These are phyloP conservation scores for Microchirus variegatus DNA, from an alignment of 2,797 vertebrate species.

Conservation along the genomic window DNA sequence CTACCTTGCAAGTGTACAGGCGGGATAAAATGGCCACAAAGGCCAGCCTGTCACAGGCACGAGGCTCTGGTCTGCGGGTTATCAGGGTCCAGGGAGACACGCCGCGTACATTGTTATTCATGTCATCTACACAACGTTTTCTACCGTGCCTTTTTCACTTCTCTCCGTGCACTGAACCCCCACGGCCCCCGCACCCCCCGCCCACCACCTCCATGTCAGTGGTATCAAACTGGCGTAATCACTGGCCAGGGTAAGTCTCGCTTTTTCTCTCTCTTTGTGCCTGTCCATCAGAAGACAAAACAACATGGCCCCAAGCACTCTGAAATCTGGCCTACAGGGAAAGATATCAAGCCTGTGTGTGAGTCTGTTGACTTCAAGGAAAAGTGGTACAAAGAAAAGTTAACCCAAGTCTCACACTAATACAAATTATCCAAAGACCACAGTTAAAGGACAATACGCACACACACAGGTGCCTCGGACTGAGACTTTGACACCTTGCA, in stretches of 20 bases:
- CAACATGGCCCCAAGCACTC: conserved; percentile 74
- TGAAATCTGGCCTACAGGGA: conserved; percentile 72
- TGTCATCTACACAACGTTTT: conserved; percentile 87
- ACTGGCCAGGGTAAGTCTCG: conserved; percentile 64
- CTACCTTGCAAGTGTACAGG: conserved; percentile 98
- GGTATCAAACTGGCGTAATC: conserved; percentile 71
- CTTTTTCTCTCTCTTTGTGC: conserved; percentile 52
- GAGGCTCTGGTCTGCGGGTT: conserved; percentile 88
- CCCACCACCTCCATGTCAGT: conserved; percentile 45
- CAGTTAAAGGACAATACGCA: conserved; percentile 24
- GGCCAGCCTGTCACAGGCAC: conserved; percentile 90
- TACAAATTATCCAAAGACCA: conserved; percentile 49
- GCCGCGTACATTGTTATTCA: conserved; percentile 93
- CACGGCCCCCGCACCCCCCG: conserved; percentile 16
- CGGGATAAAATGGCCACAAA: conserved; percentile 97
- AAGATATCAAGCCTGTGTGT: conserved; percentile 50
- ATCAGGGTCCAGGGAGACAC: conserved; percentile 86
- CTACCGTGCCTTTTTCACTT: conserved; percentile 73
- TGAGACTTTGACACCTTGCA: conserved; percentile 24
- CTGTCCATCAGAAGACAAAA: conserved; percentile 78
- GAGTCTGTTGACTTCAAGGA: conserved; percentile 38
- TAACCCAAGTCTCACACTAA: conserved; percentile 48
- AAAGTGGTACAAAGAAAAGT: conserved; percentile 58
- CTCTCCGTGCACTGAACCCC: conserved; percentile 64
- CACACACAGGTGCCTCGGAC: conserved; percentile 24